Conservation (phyloP, 2,888 invertebrate genomes). For the Oasisia sp. region DNA sequence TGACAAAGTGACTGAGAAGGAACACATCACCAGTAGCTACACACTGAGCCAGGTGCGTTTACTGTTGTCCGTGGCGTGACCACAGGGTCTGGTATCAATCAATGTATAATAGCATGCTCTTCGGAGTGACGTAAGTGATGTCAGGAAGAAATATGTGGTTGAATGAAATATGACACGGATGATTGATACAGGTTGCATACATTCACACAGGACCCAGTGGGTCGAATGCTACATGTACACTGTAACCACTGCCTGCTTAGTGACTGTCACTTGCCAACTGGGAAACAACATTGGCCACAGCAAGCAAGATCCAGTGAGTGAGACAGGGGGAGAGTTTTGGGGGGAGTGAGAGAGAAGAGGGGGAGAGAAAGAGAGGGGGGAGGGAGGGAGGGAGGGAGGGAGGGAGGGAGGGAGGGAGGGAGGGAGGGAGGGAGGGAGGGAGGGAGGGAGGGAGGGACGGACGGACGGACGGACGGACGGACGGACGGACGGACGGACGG, state of each 20-base stretch:
- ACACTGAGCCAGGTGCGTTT: no score
- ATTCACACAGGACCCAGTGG: no score
- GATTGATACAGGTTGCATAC: not conserved
- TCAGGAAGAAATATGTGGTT: not conserved
- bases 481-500: not conserved
- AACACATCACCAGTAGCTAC: no score
- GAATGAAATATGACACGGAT: not conserved
- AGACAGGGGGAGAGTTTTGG: no score
- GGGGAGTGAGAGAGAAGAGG: no score
- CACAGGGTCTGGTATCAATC: not conserved
- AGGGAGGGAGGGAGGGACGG: not conserved
- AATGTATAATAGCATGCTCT: not conserved
- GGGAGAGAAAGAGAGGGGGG: not conserved
- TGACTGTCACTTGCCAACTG: no score
- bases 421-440: not conserved
- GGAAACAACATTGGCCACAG: no score
- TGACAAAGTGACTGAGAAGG: no score
- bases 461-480: not conserved
- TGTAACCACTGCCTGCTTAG: no score
- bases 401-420: not conserved
- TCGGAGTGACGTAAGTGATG: not conserved
- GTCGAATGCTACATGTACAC: no score
- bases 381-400: constrained; percentile 9
- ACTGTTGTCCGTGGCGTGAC: no score
- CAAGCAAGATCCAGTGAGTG: no score